phyloP scores from a whole-genome alignment of 2,797 vertebrate genomes.

The Sebastes elongatus region DNA sequence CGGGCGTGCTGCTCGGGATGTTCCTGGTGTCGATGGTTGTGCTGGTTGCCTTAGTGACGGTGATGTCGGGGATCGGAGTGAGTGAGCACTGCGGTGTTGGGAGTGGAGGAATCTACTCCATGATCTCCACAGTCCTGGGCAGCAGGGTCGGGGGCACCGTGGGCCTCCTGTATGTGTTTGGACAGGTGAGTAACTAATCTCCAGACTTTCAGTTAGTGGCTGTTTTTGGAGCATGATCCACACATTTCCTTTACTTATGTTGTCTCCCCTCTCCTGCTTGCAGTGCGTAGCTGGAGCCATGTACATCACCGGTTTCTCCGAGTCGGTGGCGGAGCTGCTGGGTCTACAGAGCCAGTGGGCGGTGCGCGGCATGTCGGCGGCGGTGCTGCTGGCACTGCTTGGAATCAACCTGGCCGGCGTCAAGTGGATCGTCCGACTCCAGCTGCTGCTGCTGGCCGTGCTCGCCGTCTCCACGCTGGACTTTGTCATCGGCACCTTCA shows the following conservation, averaged over 20 bases:
- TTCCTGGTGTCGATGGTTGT: slow-evolving; percentile 92
- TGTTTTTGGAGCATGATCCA: not conserved
- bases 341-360: slow-evolving; percentile 89
- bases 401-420: slow-evolving; percentile 97
- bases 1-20: slow-evolving; percentile 91
- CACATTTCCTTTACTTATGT: not conserved
- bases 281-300: slow-evolving; percentile 98
- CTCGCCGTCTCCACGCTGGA: slow-evolving; percentile 94
- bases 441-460: slow-evolving; percentile 91
- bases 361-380: slow-evolving; percentile 88
- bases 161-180: slow-evolving; percentile 95
- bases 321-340: slow-evolving; percentile 92
- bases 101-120: slow-evolving; percentile 93
- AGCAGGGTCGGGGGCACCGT: slow-evolving; percentile 90
- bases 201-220: not conserved
- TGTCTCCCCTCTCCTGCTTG: not conserved
- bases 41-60: slow-evolving; percentile 91
- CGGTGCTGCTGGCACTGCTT: slow-evolving; percentile 89
- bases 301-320: slow-evolving; percentile 97
- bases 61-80: slow-evolving; percentile 94
- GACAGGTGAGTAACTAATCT: slow-evolving; percentile 86
- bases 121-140: slow-evolving; percentile 94
- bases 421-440: slow-evolving; percentile 96
- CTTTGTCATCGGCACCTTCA: slow-evolving; percentile 95
- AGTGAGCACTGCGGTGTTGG: slow-evolving; percentile 87